A percentile compares a stretch with the other conserved stretches of the same genome.
phyloP scores from a whole-genome alignment of 2,888 invertebrate genomes.

The Leptura quadrifasciata region DNA sequence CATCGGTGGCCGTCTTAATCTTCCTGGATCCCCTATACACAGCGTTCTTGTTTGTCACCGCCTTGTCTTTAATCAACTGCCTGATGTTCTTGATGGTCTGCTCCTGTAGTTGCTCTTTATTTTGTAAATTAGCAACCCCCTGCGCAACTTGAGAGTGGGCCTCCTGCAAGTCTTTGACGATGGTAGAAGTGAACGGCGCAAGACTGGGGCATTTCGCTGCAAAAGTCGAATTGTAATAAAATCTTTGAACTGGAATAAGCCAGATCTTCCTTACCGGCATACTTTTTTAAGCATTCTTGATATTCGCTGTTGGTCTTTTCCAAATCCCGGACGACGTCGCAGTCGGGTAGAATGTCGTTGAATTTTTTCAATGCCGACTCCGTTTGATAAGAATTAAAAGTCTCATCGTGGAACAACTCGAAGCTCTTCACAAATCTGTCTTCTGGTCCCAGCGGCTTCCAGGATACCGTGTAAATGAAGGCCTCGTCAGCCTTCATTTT shows the following conservation, averaged over 20 bases:
- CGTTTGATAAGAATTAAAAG: conserved; percentile 48
- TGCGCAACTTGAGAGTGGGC: conserved; percentile 35
- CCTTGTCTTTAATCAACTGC: conserved; percentile 48
- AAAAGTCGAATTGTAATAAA: too few species aligned
- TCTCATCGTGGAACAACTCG: conserved; percentile 55
- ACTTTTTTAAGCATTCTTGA: conserved; percentile 54
- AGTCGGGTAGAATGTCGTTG: conserved; percentile 49
- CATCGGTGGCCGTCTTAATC: conserved; percentile 51
- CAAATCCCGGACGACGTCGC: conserved; percentile 46
- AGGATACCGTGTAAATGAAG: conserved; percentile 62
- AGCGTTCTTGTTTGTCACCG: conserved; percentile 56
- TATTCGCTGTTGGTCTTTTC: conserved; percentile 56
- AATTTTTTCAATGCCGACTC: conserved; percentile 54
- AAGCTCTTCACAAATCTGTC: conserved; percentile 55
- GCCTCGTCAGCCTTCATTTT: conserved; percentile 64
- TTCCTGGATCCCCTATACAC: conserved; percentile 56
- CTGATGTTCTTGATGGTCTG: conserved; percentile 7
- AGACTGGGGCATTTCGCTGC: conserved; percentile 51
- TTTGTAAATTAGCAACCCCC: not conserved
- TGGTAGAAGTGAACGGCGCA: conserved; percentile 50
- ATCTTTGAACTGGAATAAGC: too few species aligned
- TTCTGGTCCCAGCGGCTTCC: conserved; percentile 60
- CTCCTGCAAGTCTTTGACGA: conserved; percentile 51
- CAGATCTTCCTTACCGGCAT: conserved; percentile 50
- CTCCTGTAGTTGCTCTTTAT: not conserved